These are phyloP conservation scores for Tetranychus urticae DNA, from an alignment of 1,140 invertebrate species.

Conservation along the genomic window DNA sequence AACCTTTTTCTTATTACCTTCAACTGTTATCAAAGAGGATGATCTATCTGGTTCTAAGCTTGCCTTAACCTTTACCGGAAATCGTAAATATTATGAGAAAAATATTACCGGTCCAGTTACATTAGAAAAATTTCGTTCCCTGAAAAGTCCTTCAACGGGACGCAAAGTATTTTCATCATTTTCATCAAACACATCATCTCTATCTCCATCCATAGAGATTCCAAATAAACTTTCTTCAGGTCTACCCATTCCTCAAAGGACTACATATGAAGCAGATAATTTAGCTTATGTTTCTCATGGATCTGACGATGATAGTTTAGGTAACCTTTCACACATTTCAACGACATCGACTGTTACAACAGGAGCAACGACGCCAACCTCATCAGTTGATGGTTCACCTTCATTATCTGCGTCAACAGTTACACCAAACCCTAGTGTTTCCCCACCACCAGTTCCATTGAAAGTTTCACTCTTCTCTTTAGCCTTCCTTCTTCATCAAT, in stretches of 20 bases:
- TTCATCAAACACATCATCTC: no score
- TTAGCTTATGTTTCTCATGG: neutral
- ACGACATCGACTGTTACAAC: neutral
- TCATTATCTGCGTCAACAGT: neutral
- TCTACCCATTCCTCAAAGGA: neutral
- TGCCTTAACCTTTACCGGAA: neutral
- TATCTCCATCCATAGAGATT: neutral
- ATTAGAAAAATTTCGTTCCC: conserved; percentile 3
- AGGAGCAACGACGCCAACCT: neutral
- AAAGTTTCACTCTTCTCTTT: conserved; percentile 6
- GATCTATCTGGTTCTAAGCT: neutral
- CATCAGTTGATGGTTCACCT: neutral
- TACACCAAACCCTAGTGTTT: neutral
- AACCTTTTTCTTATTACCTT: conserved; percentile 12
- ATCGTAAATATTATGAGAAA: neutral
- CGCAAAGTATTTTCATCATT: neutral
- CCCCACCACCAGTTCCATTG: conserved; percentile 3
- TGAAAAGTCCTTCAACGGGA: neutral
- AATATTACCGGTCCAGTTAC: neutral
- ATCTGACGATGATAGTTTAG: neutral
- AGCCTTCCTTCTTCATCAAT: conserved; percentile 12
- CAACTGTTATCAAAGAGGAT: conserved; percentile 3
- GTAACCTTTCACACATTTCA: neutral
- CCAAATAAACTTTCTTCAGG: neutral
- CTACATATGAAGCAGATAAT: neutral